Base-by-base conservation (phyloP, 2,113 vertebrate genomes). In the Pangasianodon hypophthalmus region DNA sequence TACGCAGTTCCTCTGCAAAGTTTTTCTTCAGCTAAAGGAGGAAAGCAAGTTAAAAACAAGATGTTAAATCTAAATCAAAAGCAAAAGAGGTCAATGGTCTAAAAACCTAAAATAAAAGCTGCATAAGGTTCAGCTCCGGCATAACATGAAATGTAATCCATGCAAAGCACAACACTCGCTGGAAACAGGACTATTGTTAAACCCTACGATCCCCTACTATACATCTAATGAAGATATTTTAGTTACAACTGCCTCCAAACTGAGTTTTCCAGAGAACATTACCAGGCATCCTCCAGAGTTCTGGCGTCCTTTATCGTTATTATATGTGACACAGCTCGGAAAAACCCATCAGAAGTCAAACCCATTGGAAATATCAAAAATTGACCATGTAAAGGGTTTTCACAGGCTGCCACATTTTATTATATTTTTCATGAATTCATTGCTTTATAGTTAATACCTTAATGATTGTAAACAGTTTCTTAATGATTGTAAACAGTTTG, bases 1-100 rank as follows among this genome's bases (percentile, higher is more conserved):
- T 89, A 41, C 48, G 94, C 92, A 94, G 92, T 85, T 95, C 95
- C 81, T 95, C 95, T 10, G 92, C 60, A 87, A 97, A 95, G 86
- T 93, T 88, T 46, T 37, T 69, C 91, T 96, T 97, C 62, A 94
- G 88, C 97, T 98, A 86, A 6, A 82, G 86, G 80, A 37, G 11
- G 14, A 4, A 54, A 6, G 16, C 5, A 41, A 73, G 71, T 37
- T 69, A 64, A 77, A 6, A 87, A 4, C 46, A 2, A 86, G 7
- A 58, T 81, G 19, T n/a, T 2, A 81, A 44, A 32, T 8, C 8
- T 1, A 32, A 81, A 8, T 3, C 0, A 16, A 44, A 41, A 37
- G 37, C 37, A 37, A 37, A 44, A 32, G 21, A 29, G 2, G 11
- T 52, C 6, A 80, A 79, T 2, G 3, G 46, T 6, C 44, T 19